Conservation (phyloP, 1,140 invertebrate genomes). For the Meloidogyne chitwoodi region DNA sequence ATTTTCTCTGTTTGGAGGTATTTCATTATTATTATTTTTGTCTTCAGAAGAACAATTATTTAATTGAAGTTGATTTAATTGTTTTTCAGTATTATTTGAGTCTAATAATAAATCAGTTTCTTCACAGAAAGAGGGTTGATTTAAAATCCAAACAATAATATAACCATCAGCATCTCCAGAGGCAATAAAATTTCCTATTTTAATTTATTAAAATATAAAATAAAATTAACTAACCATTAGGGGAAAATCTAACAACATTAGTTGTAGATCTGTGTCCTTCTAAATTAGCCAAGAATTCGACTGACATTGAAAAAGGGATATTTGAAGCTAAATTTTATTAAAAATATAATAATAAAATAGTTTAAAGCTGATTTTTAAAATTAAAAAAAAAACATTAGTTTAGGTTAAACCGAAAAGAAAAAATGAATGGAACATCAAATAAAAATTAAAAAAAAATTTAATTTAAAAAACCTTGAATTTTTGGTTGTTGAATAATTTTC, state of each 20-base stretch:
- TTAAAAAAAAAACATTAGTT: too few relatives aligned
- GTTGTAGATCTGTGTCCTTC: constrained; percentile 30
- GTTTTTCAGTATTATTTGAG: constrained; percentile 9
- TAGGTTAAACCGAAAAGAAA: too few relatives aligned
- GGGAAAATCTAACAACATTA: constrained; percentile 40
- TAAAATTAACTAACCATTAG: constrained; percentile 37
- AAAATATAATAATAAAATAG: too few relatives aligned
- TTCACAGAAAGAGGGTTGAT: background rate
- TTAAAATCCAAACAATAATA: constrained; percentile 39
- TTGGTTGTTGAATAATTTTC: background rate
- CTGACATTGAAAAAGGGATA: background rate
- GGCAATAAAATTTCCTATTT: constrained; percentile 42
- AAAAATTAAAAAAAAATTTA: too few relatives aligned
- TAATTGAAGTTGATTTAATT: constrained; percentile 4
- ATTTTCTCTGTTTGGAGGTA: constrained; percentile 48
- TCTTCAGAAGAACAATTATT: background rate
- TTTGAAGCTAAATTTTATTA: background rate
- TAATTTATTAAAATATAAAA: too few relatives aligned
- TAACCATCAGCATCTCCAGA: constrained; percentile 38
- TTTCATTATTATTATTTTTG: constrained; percentile 20
- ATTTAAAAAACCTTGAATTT: background rate
- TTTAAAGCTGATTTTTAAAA: too few relatives aligned
- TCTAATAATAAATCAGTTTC: background rate
- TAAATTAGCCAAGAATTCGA: constrained; percentile 43
- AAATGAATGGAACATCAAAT: too few relatives aligned